A percentile compares a stretch with the other conserved stretches of the same genome.
Conservation (phyloP, 1,140 invertebrate genomes). For the Dolichoris vasculosae region DNA sequence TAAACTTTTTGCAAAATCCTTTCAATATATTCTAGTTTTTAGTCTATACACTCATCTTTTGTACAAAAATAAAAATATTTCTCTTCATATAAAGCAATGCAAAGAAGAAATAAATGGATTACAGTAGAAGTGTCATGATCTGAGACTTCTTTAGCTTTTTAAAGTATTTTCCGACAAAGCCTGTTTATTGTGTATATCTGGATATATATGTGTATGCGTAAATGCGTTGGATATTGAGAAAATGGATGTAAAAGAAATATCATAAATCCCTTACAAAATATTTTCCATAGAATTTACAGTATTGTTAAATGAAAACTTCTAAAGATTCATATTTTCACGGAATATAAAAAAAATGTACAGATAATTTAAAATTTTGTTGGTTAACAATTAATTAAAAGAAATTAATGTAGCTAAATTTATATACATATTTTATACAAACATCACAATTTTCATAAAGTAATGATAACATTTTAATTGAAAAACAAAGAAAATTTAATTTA, state of each 20-base stretch:
- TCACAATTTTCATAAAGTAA: too few species aligned
- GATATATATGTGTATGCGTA: not conserved
- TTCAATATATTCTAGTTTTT: not conserved
- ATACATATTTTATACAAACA: too few species aligned
- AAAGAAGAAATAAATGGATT: constrained; percentile 26
- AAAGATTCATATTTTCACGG: not conserved
- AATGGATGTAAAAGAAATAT: not conserved
- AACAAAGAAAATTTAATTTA: not conserved
- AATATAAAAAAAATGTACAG: not conserved
- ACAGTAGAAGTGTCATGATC: not conserved
- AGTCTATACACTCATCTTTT: not conserved
- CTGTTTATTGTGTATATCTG: not conserved
- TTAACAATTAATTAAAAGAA: too few species aligned
- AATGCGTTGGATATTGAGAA: not conserved
- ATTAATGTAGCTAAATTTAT: too few species aligned
- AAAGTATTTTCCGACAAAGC: not conserved
- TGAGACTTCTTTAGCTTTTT: constrained; percentile 7
- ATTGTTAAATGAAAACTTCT: not conserved
- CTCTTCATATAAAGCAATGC: not conserved
- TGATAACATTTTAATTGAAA: not conserved
- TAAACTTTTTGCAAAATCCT: not conserved
- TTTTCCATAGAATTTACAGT: not conserved
- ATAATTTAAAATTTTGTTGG: too few species aligned
- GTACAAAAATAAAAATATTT: not conserved
- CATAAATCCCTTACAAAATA: not conserved